Conservation (phyloP, 2,888 invertebrate genomes). For the Spodoptera picta region DNA sequence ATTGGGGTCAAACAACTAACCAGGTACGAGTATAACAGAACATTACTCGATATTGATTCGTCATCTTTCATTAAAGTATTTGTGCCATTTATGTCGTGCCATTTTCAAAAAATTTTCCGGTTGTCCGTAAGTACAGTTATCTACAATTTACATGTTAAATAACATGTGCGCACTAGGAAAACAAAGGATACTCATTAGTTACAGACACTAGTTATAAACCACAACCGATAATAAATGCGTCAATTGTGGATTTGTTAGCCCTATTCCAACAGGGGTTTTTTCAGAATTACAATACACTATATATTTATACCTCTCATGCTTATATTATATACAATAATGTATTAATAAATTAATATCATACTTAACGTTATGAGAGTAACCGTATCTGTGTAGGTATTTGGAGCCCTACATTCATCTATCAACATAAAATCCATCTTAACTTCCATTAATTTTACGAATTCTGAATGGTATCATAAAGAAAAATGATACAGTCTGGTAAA, state of each 20-base stretch:
- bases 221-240: constrained; percentile 25
- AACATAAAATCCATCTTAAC: too few relatives aligned
- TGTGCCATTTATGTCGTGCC: constrained; percentile 39
- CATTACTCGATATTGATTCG: constrained; percentile 77
- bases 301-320: too few relatives aligned
- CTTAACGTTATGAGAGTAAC: too few relatives aligned
- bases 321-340: too few relatives aligned
- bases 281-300: too few relatives aligned
- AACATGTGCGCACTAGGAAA: constrained; percentile 36
- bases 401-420: too few relatives aligned
- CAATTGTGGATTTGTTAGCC: constrained; percentile 15
- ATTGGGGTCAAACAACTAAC: constrained; percentile 81
- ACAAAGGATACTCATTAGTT: constrained; percentile 28
- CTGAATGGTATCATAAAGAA: too few relatives aligned
- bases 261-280: background rate
- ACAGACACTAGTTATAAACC: constrained; percentile 25
- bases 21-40: constrained; percentile 71
- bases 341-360: too few relatives aligned
- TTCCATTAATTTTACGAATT: too few relatives aligned
- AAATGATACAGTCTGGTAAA: too few relatives aligned
- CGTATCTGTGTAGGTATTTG: too few relatives aligned
- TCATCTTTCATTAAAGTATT: constrained; percentile 69
- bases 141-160: constrained; percentile 24
- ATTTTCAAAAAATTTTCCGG: constrained; percentile 15
- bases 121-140: background rate